Conservation (phyloP, 2,113 vertebrate genomes). For the Setophaga kirtlandii region DNA sequence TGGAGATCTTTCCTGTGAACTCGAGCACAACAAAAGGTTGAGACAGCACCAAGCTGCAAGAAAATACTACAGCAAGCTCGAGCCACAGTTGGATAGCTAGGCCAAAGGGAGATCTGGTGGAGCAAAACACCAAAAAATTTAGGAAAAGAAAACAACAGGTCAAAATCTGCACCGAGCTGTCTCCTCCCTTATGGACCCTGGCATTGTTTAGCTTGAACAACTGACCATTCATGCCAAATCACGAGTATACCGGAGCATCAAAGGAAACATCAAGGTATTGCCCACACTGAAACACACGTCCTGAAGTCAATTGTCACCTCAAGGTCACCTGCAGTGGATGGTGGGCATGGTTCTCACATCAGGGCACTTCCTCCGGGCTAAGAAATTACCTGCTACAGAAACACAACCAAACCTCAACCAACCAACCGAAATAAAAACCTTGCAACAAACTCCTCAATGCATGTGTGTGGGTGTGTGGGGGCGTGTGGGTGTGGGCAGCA, state of each 20-base stretch:
- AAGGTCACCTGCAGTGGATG: slow-evolving; percentile 40
- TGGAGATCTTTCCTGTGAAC: slow-evolving; percentile 38
- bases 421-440: slow-evolving; percentile 61
- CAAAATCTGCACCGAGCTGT: neutral
- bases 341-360: slow-evolving; percentile 26
- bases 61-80: slow-evolving; percentile 37
- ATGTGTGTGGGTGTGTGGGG: slow-evolving; percentile 44
- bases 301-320: slow-evolving; percentile 40
- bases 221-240: slow-evolving; percentile 1
- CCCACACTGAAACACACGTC: slow-evolving; percentile 54
- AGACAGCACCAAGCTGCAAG: slow-evolving; percentile 41
- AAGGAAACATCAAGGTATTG: slow-evolving; percentile 51
- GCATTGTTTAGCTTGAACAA: slow-evolving; percentile 8
- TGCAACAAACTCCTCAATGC: slow-evolving; percentile 59
- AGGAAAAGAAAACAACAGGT: neutral
- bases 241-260: slow-evolving; percentile 51
- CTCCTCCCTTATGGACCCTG: neutral
- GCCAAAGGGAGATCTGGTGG: slow-evolving; percentile 15
- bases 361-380: slow-evolving; percentile 45
- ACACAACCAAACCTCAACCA: slow-evolving; percentile 61
- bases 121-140: neutral
- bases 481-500: neutral
- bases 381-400: slow-evolving; percentile 51
- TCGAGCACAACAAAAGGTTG: slow-evolving; percentile 32
- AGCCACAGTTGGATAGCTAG: slow-evolving; percentile 21